These are phyloP conservation scores for Nesospiza acunhae DNA, from an alignment of 2,113 vertebrate genomes.

Conservation along the genomic window DNA sequence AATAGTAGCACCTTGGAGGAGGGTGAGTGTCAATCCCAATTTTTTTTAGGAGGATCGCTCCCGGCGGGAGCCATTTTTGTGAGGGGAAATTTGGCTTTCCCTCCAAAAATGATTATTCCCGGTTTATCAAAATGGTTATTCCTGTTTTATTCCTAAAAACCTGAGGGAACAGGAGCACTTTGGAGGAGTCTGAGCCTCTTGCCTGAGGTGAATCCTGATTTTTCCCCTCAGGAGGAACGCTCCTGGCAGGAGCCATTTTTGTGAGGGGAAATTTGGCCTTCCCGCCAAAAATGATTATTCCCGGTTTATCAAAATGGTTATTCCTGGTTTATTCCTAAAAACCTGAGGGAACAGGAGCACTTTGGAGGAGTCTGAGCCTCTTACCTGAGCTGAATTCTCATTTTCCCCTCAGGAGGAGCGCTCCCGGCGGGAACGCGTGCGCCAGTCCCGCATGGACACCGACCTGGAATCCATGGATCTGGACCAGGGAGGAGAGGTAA, in stretches of 20 bases:
- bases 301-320: neutral
- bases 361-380: neutral
- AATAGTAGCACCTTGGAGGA: too few relatives aligned
- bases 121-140: too few relatives aligned
- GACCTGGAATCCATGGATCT: neutral
- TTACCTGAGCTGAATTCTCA: rapidly evolving
- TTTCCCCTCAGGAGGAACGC: neutral
- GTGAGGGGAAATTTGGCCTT: rapidly evolving
- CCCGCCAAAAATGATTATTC: rapidly evolving
- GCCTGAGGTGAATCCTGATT: rapidly evolving
- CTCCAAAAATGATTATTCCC: rapidly evolving
- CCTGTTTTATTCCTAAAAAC: neutral
- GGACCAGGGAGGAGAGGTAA: neutral
- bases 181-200: neutral
- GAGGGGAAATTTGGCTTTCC: rapidly evolving
- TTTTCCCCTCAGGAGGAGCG: neutral
- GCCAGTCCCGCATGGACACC: neutral
- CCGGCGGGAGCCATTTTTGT: too few relatives aligned
- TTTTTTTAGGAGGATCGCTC: too few relatives aligned
- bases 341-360: neutral
- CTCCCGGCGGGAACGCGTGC: neutral
- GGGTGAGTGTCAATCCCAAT: too few relatives aligned
- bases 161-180: too few relatives aligned
- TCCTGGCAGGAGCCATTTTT: rapidly evolving
- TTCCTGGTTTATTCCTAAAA: neutral